Percentiles rank a stretch among this genome's conserved stretches.
These are phyloP conservation scores for Eupithecia vulgata DNA, from an alignment of 2,888 invertebrate genomes.

Conservation along the genomic window DNA sequence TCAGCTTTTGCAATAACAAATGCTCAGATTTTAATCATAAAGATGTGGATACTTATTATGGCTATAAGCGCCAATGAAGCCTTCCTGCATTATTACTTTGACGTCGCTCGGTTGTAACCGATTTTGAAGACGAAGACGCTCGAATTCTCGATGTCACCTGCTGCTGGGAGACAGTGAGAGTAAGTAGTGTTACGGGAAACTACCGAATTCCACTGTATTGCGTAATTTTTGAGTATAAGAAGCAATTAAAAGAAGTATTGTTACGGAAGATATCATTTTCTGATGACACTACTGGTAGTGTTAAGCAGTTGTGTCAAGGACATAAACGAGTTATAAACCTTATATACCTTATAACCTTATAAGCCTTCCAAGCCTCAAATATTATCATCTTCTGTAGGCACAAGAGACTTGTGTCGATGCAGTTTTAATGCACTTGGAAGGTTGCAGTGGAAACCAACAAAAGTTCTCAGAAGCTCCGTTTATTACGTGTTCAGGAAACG, in stretches of 20 bases:
- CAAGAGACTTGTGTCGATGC: background rate
- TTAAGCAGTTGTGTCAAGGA: too few species aligned
- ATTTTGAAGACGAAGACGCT: background rate
- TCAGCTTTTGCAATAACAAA: background rate
- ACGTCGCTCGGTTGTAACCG: background rate
- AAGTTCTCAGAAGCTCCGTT: constrained; percentile 13
- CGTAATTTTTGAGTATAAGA: background rate
- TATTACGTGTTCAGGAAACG: constrained; percentile 19
- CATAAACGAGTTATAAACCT: too few species aligned
- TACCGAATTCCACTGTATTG: too few species aligned
- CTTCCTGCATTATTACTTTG: background rate
- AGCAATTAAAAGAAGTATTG: background rate
- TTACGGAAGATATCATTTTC: background rate
- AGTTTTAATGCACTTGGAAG: constrained; percentile 11
- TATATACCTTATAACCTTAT: too few species aligned
- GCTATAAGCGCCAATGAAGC: background rate
- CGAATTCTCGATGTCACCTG: too few species aligned
- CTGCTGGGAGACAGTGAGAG: too few species aligned
- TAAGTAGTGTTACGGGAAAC: too few species aligned
- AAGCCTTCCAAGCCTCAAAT: background rate
- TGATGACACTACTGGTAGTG: background rate
- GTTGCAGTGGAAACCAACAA: constrained; percentile 6
- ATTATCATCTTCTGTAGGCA: background rate
- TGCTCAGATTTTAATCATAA: background rate
- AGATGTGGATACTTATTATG: background rate